phyloP scores from a whole-genome alignment of 2,888 invertebrate species.

The Epistrophe grossulariae region DNA sequence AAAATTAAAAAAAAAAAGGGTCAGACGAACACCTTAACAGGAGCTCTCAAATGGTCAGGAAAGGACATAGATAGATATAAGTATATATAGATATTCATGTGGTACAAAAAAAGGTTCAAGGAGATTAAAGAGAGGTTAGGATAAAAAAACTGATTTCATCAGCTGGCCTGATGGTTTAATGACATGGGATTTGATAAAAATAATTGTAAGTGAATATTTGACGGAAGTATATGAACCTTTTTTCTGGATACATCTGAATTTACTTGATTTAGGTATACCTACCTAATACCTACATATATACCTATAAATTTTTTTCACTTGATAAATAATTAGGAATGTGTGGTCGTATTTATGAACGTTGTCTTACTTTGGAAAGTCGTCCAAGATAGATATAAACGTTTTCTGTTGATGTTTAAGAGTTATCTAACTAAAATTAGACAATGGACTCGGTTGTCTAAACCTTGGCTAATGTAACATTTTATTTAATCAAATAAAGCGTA shows the following conservation, averaged over 20 bases:
- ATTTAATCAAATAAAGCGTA: no score
- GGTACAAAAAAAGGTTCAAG: background rate
- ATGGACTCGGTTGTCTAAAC: no score
- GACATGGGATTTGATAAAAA: slow-evolving; percentile 51
- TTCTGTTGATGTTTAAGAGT: no score
- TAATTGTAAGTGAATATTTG: slow-evolving; percentile 43
- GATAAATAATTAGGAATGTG: no score
- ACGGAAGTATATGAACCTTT: slow-evolving; percentile 56
- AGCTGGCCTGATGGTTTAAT: slow-evolving; percentile 71
- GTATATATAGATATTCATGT: slow-evolving; percentile 11
- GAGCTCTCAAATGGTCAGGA: slow-evolving; percentile 51
- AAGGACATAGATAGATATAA: slow-evolving; percentile 10
- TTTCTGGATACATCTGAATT: background rate
- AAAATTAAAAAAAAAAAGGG: slow-evolving; percentile 40
- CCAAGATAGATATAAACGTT: no score
- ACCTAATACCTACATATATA: no score
- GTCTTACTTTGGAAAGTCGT: no score
- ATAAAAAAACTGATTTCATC: slow-evolving; percentile 57
- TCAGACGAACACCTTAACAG: slow-evolving; percentile 19
- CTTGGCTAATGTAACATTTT: no score
- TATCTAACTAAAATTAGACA: no score
- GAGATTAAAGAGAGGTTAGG: slow-evolving; percentile 3
- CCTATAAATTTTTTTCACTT: no score
- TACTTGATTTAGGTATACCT: no score
- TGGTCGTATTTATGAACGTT: no score